Evolutionary conservation across 2,113 vertebrate genomes (phyloP).

Genomic region (Vulpes ferrilata): DNA sequence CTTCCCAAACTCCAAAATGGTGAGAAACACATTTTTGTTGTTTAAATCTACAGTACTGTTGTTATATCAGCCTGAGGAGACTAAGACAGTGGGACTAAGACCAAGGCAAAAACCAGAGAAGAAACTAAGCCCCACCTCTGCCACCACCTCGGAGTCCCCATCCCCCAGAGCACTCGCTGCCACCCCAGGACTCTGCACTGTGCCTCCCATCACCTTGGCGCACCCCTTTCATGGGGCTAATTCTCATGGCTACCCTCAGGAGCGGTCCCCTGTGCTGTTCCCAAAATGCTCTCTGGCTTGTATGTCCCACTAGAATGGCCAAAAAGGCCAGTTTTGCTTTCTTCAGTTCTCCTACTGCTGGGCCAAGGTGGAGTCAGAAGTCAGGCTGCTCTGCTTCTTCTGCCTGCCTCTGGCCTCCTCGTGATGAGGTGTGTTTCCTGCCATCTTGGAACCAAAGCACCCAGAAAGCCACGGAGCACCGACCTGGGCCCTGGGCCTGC

Average conservation of each 20-base stretch:
- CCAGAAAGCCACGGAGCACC: background rate
- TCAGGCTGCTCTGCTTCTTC: no score
- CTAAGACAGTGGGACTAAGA: background rate
- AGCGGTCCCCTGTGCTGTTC: no score
- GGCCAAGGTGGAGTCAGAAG: background rate
- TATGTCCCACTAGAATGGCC: background rate
- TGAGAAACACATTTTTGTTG: background rate
- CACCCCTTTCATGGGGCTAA: background rate
- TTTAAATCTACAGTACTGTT: background rate
- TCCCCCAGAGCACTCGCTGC: no score
- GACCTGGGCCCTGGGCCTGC: background rate
- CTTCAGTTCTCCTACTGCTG: background rate
- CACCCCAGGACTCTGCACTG: background rate
- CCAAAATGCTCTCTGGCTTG: background rate
- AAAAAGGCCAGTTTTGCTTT: background rate
- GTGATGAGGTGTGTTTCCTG: background rate
- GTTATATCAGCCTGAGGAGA: background rate
- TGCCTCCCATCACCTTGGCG: background rate
- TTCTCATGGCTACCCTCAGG: background rate
- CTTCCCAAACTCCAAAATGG: background rate
- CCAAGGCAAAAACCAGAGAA: background rate
- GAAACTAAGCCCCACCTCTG: background rate
- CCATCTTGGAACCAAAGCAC: background rate
- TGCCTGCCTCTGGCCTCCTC: background rate
- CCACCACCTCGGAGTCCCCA: background rate